phyloP scores from a whole-genome alignment of 2,113 vertebrate genomes.

The Coracopsis vasa region DNA sequence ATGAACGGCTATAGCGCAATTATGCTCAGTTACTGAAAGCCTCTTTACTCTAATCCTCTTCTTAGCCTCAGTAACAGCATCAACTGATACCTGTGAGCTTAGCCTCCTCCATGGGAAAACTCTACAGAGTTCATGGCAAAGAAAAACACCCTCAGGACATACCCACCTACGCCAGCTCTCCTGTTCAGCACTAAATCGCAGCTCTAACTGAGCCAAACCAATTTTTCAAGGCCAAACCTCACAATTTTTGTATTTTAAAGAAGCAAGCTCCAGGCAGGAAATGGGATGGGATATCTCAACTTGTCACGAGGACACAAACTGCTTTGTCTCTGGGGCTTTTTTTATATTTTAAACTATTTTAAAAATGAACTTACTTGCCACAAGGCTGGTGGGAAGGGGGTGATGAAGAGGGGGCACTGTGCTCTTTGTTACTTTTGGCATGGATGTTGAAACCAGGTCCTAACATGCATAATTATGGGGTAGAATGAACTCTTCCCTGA shows the following conservation, averaged over 20 bases:
- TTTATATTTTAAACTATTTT: not conserved
- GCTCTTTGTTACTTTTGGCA: constrained; percentile 20
- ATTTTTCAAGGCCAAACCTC: not conserved
- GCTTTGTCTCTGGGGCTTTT: not conserved
- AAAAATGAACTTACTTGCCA: not conserved
- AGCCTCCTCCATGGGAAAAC: not conserved
- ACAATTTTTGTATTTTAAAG: not conserved
- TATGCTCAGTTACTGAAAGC: constrained; percentile 65
- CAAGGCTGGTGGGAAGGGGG: not conserved
- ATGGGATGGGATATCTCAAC: not conserved
- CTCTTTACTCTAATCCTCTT: constrained; percentile 65
- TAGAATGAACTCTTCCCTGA: not conserved
- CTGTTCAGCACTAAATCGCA: not conserved
- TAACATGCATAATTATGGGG: not conserved
- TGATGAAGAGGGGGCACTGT: not conserved
- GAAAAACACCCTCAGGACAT: not conserved
- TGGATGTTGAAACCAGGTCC: not conserved
- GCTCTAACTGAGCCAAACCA: not conserved
- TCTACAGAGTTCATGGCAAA: not conserved
- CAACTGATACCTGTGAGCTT: constrained; percentile 40
- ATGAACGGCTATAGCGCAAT: constrained; percentile 24
- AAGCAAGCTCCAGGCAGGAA: not conserved
- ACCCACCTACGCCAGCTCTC: not conserved
- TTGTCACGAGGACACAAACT: not conserved
- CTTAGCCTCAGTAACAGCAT: constrained; percentile 43